phyloP scores from a whole-genome alignment of 2,113 vertebrate genomes.

The Peromyscus californicus region DNA sequence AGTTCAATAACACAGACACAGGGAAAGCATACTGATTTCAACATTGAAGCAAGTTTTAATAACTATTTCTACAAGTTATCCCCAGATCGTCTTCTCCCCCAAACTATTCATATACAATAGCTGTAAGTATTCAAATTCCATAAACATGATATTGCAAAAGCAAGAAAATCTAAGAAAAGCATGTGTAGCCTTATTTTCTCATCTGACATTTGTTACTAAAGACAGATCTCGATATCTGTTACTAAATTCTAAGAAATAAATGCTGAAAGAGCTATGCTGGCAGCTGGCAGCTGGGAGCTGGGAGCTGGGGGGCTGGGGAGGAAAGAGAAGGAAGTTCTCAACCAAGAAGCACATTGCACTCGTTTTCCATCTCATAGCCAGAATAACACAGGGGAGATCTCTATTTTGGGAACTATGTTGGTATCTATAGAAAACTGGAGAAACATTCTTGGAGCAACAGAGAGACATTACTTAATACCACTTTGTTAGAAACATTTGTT shows the following conservation, averaged over 20 bases:
- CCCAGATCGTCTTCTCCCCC: not conserved
- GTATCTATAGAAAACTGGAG: conserved; percentile 25
- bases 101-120: conserved; percentile 1
- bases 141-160: conserved; percentile 68
- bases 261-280: not conserved
- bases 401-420: not conserved
- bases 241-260: conserved; percentile 59
- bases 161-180: conserved; percentile 46
- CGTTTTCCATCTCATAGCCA: conserved; percentile 58
- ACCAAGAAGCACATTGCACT: conserved; percentile 29
- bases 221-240: conserved; percentile 36
- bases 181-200: conserved; percentile 46
- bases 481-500: conserved; percentile 10
- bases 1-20: conserved; percentile 64
- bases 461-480: conserved; percentile 28
- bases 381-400: conserved; percentile 7
- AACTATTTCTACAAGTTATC: conserved; percentile 42
- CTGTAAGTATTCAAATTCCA: conserved; percentile 57
- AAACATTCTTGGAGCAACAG: conserved; percentile 26
- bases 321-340: conserved; percentile 52
- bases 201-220: conserved; percentile 53
- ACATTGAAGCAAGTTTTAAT: conserved; percentile 59
- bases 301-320: not conserved
- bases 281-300: not conserved
- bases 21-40: conserved; percentile 60